Conservation (phyloP, 2,797 vertebrate species). For the Diglossa cyanea region DNA sequence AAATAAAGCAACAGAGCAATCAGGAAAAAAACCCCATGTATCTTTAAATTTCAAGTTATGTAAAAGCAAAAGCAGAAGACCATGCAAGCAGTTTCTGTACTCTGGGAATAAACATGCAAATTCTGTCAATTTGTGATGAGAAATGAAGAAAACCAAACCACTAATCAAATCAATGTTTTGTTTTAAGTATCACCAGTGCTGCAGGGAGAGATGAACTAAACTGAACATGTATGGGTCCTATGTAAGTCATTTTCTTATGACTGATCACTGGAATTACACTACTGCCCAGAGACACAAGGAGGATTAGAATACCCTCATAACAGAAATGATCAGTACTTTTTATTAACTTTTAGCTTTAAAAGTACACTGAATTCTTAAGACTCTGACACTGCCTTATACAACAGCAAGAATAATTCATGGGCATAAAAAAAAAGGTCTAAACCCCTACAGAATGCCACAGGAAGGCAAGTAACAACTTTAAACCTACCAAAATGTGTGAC, state of each 20-base stretch:
- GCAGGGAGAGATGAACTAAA: neutral
- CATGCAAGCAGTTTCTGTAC: neutral
- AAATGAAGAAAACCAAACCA: neutral
- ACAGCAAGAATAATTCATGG: neutral
- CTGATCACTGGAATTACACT: neutral
- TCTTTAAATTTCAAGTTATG: neutral
- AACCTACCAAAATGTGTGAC: neutral
- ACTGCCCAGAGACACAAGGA: neutral
- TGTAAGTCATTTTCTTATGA: neutral
- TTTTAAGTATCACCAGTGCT: neutral
- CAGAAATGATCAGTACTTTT: neutral
- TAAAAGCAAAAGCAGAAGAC: neutral
- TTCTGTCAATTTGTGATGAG: neutral
- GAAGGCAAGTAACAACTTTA: neutral
- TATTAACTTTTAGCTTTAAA: neutral
- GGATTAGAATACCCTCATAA: neutral
- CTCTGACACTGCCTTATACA: neutral
- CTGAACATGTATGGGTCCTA: neutral
- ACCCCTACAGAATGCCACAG: neutral
- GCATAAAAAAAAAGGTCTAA: neutral
- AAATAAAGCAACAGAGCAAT: neutral
- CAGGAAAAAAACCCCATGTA: neutral
- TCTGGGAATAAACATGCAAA: neutral
- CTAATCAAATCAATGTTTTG: neutral
- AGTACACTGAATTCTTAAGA: neutral